Conservation (phyloP, 1,140 invertebrate species). For the Adelges cooleyi region DNA sequence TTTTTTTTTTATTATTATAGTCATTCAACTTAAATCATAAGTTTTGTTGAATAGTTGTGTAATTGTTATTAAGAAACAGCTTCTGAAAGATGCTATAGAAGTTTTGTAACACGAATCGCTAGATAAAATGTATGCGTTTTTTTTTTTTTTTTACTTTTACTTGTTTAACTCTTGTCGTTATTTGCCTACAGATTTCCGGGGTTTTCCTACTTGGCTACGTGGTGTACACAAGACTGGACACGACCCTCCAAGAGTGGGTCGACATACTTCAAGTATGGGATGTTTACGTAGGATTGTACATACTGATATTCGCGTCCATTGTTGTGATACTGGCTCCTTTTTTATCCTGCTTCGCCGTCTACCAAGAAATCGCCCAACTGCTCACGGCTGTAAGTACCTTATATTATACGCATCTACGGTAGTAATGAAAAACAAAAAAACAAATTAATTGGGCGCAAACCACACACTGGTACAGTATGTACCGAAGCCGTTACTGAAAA, state of each 20-base stretch:
- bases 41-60: too few species aligned
- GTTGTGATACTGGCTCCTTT: slow-evolving; percentile 60
- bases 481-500: too few species aligned
- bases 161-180: too few species aligned
- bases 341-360: slow-evolving; percentile 57
- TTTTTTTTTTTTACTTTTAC: too few species aligned
- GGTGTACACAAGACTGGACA: slow-evolving; percentile 67
- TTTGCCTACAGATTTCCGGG: slow-evolving; percentile 52
- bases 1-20: too few species aligned
- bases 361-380: slow-evolving; percentile 52
- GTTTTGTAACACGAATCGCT: too few species aligned
- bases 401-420: neutral
- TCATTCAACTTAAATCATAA: too few species aligned
- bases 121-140: too few species aligned
- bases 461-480: too few species aligned
- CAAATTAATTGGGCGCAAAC: too few species aligned
- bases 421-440: neutral
- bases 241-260: slow-evolving; percentile 68
- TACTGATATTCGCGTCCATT: slow-evolving; percentile 57
- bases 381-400: slow-evolving; percentile 48
- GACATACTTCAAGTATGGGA: slow-evolving; percentile 55
- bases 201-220: slow-evolving; percentile 60
- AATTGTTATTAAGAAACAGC: too few species aligned
- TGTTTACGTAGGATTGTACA: slow-evolving; percentile 70
- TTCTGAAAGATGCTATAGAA: too few species aligned